These are phyloP conservation scores for human DNA, from an alignment of 2,113 vertebrate species.

Conservation along the genomic window DNA sequence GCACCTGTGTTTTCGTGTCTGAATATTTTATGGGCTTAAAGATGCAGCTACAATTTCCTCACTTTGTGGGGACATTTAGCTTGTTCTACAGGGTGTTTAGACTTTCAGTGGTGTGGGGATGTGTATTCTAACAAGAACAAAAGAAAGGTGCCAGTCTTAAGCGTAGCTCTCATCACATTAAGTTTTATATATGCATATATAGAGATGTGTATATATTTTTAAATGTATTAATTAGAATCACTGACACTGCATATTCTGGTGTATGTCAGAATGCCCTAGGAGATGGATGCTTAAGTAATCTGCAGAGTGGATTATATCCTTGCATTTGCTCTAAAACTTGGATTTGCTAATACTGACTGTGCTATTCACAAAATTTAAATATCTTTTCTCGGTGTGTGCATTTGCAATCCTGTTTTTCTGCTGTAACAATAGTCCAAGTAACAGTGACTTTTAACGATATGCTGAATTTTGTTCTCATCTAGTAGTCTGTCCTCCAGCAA, in stretches of 20 bases:
- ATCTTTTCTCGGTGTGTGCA: not conserved
- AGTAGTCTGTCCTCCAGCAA: not conserved
- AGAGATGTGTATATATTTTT: not conserved
- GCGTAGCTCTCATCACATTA: not conserved
- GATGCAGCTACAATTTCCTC: conserved; percentile 45
- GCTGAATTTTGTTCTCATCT: not conserved
- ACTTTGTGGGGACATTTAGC: conserved; percentile 32
- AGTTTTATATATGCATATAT: not conserved
- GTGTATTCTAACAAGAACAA: not conserved
- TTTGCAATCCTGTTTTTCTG: not conserved
- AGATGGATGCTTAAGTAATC: not conserved
- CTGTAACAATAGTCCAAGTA: not conserved
- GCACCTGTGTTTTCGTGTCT: conserved; percentile 63
- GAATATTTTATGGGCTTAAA: conserved; percentile 56
- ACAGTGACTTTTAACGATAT: not conserved
- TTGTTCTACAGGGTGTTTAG: conserved; percentile 7
- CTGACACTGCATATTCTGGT: not conserved
- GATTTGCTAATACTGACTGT: not conserved
- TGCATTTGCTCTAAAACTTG: not conserved
- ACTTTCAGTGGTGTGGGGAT: not conserved
- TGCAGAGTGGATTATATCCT: not conserved
- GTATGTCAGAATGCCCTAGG: not conserved
- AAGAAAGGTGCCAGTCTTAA: not conserved
- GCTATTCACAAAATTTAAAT: not conserved
- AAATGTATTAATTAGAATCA: not conserved